Evolutionary conservation across 2,113 vertebrate genomes (phyloP), one percentile per base, ranked within the genome.

Genomic region (Phainopepla nitens): DNA sequence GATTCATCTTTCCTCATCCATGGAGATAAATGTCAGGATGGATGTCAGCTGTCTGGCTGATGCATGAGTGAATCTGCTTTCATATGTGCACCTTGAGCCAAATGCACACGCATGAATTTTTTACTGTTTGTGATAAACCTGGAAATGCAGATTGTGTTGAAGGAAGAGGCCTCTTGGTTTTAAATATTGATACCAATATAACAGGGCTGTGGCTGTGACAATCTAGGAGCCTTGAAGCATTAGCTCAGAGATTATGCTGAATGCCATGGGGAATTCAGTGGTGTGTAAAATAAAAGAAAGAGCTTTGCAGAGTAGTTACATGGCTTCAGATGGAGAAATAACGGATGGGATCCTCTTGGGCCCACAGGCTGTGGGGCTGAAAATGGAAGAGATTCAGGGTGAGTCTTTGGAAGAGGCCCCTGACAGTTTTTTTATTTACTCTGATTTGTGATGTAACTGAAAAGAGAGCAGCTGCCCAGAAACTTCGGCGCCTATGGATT

Each of bases 401-500:
- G 58, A 83, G 19, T 25, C 58, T 90, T 92, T n/a, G 66, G 78
- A 93, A 76, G 66, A 83, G 86, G 80, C n/a, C 73, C 24, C 44
- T 72, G 84, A 54, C 60, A 49, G 58, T 21, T 54, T 56, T 70
- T 83, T 87, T 62, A 66, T 81, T 93, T 89, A 36, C 69, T 94
- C 86, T 94, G 89, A 87, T 94, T 94, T 94, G 93, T 90, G 87
- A 92, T 95, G 71, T 88, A 94, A 89, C 91, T 84, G 35, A 58
- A 90, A 94, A 90, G 72, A 78, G 69, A 89, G 85, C 91, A 92
- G 72, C 93, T 89, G 76, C 83, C 80, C 64, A 87, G 76, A 78
- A 94, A 62, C 29, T 14, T 44, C 56, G 91, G 89, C 11, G 10
- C 90, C 82, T 93, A 1, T 73, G 68, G 89, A 94, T 78, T 89